Percentiles rank a stretch among this genome's conserved stretches.
Conservation (phyloP, 1,140 invertebrate genomes). For the Drosophila repletoides region DNA sequence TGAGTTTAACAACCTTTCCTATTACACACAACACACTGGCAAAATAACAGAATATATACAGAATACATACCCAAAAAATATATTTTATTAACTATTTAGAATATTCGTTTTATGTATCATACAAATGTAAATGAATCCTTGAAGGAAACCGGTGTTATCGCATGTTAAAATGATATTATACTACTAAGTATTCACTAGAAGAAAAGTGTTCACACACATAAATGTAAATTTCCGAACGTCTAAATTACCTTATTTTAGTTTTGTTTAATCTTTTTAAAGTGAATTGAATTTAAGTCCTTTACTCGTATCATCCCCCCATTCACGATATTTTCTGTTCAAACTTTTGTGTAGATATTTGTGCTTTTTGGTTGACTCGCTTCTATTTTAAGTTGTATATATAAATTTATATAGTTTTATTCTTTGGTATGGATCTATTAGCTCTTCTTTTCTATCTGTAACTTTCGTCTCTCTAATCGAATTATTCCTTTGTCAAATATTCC, state of each 20-base stretch:
- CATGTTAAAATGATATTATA: too few relatives aligned
- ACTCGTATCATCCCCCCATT: background rate
- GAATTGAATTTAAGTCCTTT: slow-evolving; percentile 5
- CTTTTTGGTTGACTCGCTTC: background rate
- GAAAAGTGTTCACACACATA: too few relatives aligned
- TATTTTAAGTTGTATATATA: slow-evolving; percentile 2
- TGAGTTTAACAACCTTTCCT: slow-evolving; percentile 33
- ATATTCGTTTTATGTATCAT: background rate
- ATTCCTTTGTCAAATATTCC: background rate
- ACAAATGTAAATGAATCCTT: too few relatives aligned
- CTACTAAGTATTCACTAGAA: too few relatives aligned
- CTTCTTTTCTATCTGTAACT: background rate
- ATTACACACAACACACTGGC: background rate
- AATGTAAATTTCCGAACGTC: too few relatives aligned
- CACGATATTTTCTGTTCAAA: background rate
- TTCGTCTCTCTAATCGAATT: background rate
- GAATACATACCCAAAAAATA: background rate
- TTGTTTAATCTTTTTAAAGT: background rate
- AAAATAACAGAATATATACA: background rate
- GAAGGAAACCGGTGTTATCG: too few relatives aligned
- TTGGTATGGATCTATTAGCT: background rate
- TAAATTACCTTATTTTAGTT: too few relatives aligned
- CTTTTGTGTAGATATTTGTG: slow-evolving; percentile 3
- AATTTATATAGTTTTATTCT: background rate
- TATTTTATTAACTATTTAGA: slow-evolving; percentile 1